Evolutionary conservation across 1,140 invertebrate genomes (phyloP).

Genomic region (Temnothorax curvispinosus): DNA sequence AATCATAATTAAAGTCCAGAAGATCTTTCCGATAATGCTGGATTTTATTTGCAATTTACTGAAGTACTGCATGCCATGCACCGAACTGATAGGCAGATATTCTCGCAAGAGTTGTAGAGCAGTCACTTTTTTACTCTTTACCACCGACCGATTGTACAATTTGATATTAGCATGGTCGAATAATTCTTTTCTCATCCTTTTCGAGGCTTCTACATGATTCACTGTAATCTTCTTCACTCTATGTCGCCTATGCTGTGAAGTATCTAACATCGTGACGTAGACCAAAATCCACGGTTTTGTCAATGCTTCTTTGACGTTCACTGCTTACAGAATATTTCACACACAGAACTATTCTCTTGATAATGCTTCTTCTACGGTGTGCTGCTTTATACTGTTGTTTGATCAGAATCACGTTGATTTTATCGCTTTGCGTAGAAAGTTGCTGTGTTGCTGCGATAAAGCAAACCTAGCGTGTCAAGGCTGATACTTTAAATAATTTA

Average conservation of each 20-base stretch:
- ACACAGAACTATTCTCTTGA: neutral
- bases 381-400: slow-evolving; percentile 32
- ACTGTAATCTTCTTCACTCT: slow-evolving; percentile 19
- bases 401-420: slow-evolving; percentile 21
- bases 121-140: neutral
- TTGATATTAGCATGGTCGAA: neutral
- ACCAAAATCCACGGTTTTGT: neutral
- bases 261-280: neutral
- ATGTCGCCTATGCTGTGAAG: neutral
- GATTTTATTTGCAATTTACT: slow-evolving; percentile 41
- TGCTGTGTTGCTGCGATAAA: slow-evolving; percentile 2
- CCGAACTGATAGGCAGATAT: slow-evolving; percentile 50
- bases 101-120: slow-evolving; percentile 17
- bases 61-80: slow-evolving; percentile 71
- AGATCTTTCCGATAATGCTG: slow-evolving; percentile 40
- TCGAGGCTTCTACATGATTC: neutral
- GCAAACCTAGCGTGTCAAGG: slow-evolving; percentile 34
- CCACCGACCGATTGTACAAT: neutral
- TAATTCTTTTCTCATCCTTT: neutral
- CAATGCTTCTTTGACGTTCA: neutral
- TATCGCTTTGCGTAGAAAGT: neutral
- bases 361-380: slow-evolving; percentile 24
- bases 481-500: slow-evolving; percentile 36
- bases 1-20: slow-evolving; percentile 61
- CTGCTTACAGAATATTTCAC: neutral